A percentile compares a stretch with the other conserved stretches of the same genome.
Evolutionary conservation across 2,888 invertebrate genomes (phyloP).

Genomic region (Coecobrya sp.): DNA sequence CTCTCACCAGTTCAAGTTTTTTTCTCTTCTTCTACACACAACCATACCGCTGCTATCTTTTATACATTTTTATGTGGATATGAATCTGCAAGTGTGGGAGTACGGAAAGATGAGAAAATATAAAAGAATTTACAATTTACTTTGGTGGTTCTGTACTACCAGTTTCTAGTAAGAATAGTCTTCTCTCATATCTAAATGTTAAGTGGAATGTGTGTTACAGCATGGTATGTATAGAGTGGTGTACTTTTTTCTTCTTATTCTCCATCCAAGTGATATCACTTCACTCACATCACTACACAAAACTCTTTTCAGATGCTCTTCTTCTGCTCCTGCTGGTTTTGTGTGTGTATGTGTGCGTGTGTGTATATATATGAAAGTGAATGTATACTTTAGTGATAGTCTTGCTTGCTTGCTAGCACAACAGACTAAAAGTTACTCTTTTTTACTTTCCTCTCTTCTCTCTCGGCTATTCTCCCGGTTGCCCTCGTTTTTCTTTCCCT

Average conservation of each 20-base stretch:
- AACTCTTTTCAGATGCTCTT: constrained; percentile 12
- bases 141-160: background rate
- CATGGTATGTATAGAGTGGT: background rate
- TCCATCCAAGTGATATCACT: constrained; percentile 51
- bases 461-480: constrained; percentile 79
- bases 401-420: constrained; percentile 38
- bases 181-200: background rate
- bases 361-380: background rate
- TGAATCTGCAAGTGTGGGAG: too few relatives aligned
- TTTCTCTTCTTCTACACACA: background rate
- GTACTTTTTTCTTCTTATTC: constrained; percentile 22
- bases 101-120: background rate
- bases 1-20: background rate
- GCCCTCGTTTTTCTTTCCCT: constrained; percentile 75
- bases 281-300: constrained; percentile 41
- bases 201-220: background rate
- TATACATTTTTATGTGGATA: background rate
- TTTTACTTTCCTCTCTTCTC: constrained; percentile 45
- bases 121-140: background rate
- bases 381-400: too few relatives aligned
- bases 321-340: background rate
- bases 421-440: constrained; percentile 60
- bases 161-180: background rate
- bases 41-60: too few relatives aligned
- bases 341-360: background rate